A percentile compares a stretch with the other conserved stretches of the same genome.
Conservation (phyloP, 92 coral and sea anemone genomes). For the Porites divaricata region DNA sequence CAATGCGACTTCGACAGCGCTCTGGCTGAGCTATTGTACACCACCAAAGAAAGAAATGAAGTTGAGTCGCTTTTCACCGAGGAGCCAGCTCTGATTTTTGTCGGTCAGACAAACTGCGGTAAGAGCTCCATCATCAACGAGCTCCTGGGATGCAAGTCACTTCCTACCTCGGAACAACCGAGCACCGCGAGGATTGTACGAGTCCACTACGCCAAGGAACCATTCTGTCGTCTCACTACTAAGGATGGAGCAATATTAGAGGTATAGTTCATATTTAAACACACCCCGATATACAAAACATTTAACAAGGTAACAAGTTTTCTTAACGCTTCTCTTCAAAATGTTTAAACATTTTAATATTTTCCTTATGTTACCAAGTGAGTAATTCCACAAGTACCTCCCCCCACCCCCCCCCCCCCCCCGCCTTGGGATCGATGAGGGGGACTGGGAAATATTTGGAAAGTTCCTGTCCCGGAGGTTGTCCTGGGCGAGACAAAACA, state of each 20-base stretch:
- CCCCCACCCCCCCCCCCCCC: not conserved
- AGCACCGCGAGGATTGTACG: slow-evolving; percentile 80
- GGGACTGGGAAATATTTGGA: too few species aligned
- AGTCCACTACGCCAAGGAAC: slow-evolving; percentile 54
- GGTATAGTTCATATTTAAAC: not conserved
- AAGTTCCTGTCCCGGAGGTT: not conserved
- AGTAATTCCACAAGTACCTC: not conserved
- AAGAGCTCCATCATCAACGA: slow-evolving; percentile 81
- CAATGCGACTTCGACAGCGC: not conserved
- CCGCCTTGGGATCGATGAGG: not conserved
- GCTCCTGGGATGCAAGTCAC: slow-evolving; percentile 56
- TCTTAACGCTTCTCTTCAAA: too few species aligned
- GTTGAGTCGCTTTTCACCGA: slow-evolving; percentile 54
- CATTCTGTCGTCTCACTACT: slow-evolving; percentile 49
- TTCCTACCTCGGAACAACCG: slow-evolving; percentile 74
- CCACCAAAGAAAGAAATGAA: slow-evolving; percentile 52
- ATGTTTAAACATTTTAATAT: too few species aligned
- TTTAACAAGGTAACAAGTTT: too few species aligned
- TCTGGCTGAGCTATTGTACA: slow-evolving; percentile 58
- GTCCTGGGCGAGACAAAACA: too few species aligned
- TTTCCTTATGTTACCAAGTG: too few species aligned
- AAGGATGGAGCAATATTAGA: slow-evolving; percentile 29
- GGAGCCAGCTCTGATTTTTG: slow-evolving; percentile 70
- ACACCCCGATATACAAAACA: too few species aligned
- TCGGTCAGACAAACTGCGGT: slow-evolving; percentile 81